phyloP scores from a whole-genome alignment of 1,140 invertebrate genomes.

The Adoxophyes honmai region DNA sequence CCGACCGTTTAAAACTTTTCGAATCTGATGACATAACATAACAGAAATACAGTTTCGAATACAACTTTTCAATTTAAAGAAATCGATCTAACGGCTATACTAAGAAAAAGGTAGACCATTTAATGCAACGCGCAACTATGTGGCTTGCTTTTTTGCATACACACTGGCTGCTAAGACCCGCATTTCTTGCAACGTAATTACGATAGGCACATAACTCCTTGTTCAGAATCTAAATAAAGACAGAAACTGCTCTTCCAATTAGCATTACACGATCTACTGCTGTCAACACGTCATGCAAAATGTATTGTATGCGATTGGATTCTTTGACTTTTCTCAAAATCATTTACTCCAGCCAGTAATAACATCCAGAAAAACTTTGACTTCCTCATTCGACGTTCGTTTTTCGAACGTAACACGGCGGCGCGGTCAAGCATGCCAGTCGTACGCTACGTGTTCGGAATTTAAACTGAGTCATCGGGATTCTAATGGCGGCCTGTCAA shows the following conservation, averaged over 20 bases:
- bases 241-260: not conserved
- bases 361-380: constrained; percentile 6
- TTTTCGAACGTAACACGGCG: constrained; percentile 33
- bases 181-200: constrained; percentile 8
- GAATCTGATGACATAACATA: too few relatives aligned
- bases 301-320: too few relatives aligned
- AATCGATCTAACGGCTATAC: too few relatives aligned
- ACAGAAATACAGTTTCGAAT: too few relatives aligned
- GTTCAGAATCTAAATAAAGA: not conserved
- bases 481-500: constrained; percentile 57
- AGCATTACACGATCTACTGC: not conserved
- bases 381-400: constrained; percentile 4
- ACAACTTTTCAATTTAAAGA: too few relatives aligned
- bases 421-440: constrained; percentile 33
- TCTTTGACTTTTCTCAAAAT: not conserved
- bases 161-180: not conserved
- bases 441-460: constrained; percentile 53
- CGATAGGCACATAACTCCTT: not conserved
- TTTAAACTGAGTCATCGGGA: constrained; percentile 61
- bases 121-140: too few relatives aligned
- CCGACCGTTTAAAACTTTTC: too few relatives aligned
- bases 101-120: too few relatives aligned
- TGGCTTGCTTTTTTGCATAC: too few relatives aligned
- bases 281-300: too few relatives aligned
- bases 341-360: constrained; percentile 5